These are phyloP conservation scores for Egretta garzetta DNA, from an alignment of 2,113 vertebrate genomes.

Conservation along the genomic window DNA sequence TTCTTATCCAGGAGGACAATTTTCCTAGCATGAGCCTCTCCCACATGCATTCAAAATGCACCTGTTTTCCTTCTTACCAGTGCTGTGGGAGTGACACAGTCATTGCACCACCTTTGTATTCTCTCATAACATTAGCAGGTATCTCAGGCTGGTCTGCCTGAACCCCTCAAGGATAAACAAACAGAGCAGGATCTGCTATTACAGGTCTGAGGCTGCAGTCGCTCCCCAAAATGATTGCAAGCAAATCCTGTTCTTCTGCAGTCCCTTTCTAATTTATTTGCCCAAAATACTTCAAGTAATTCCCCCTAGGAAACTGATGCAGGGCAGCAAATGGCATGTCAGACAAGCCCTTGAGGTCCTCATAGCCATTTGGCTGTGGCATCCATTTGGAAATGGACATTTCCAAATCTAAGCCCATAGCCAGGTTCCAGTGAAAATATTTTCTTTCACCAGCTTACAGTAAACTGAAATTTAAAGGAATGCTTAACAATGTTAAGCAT, in stretches of 20 bases:
- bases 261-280: not conserved
- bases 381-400: not conserved
- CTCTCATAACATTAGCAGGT: not conserved
- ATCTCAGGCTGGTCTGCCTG: not conserved
- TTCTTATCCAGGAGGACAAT: not conserved
- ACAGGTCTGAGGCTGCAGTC: not conserved
- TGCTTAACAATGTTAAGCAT: not conserved
- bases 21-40: not conserved
- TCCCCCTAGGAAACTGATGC: not conserved
- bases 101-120: not conserved
- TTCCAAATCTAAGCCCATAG: not conserved
- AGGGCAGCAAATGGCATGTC: not conserved
- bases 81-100: not conserved
- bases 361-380: not conserved
- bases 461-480: not conserved
- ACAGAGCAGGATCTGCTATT: not conserved
- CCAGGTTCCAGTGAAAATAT: not conserved
- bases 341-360: not conserved
- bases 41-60: not conserved
- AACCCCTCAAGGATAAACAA: not conserved
- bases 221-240: not conserved
- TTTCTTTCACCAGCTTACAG: not conserved
- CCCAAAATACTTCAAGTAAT: not conserved
- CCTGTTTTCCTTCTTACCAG: not conserved
- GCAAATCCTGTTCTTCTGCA: not conserved